Conservation (phyloP, 1,140 invertebrate genomes). For the Danaus melanippus region DNA sequence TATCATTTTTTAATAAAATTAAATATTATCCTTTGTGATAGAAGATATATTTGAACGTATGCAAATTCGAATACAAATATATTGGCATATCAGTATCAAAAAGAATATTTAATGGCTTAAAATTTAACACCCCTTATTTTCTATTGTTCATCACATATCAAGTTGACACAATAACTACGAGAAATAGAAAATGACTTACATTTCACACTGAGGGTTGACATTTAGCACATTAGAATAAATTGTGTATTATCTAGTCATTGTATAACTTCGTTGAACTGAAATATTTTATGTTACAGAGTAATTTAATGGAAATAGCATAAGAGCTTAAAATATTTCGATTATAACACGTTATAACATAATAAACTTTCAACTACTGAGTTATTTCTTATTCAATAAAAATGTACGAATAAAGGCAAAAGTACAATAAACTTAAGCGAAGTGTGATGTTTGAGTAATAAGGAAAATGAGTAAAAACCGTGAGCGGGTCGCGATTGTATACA, state of each 20-base stretch:
- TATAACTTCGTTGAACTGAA: not conserved
- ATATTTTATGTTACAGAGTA: not conserved
- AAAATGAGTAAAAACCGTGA: conserved; percentile 11
- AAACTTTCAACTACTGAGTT: not conserved
- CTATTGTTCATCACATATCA: conserved; percentile 9
- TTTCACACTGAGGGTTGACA: conserved; percentile 7
- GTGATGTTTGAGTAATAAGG: conserved; percentile 11
- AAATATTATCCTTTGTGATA: no score
- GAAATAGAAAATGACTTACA: conserved; percentile 12
- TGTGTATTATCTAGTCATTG: not conserved
- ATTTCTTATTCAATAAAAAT: conserved; percentile 1
- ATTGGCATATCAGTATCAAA: conserved; percentile 11
- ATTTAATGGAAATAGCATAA: not conserved
- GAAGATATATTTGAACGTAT: no score
- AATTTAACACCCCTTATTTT: conserved; percentile 15
- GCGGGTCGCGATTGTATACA: no score
- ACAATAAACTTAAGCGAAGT: conserved; percentile 12
- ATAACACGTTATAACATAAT: no score
- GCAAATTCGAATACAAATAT: not conserved
- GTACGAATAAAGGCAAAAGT: not conserved
- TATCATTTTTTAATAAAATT: not conserved
- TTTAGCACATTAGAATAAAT: conserved; percentile 1
- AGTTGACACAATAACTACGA: conserved; percentile 10
- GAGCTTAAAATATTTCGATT: not conserved
- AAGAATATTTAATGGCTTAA: conserved; percentile 12